Base-by-base conservation (phyloP, 2,888 invertebrate genomes). In the Eilema griseolum region DNA sequence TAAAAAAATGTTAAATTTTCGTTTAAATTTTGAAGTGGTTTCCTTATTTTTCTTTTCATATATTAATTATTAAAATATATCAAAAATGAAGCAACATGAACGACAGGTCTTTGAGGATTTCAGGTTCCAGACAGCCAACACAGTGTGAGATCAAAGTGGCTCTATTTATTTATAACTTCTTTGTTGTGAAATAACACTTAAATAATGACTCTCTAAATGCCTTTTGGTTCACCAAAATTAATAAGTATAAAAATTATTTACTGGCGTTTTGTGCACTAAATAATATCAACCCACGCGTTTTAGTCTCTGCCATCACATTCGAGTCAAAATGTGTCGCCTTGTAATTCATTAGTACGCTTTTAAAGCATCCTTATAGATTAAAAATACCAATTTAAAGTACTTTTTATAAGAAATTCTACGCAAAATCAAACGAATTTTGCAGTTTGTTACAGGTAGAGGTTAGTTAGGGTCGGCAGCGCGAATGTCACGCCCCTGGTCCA, bases 241-340 rank as follows among this genome's bases (percentile, higher is more conserved):
- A 23, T n/a, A n/a, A n/a, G n/a, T n/a, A 26, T 41, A n/a, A 31
- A 11, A 65, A 12, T 46, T 56, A 65, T 56, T 56, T 46, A 56
- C 11, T 28, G 56, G 31, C n/a, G 28, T 65, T 65, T 59, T 59
- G 28, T 16, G 1, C 24, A 59, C 14, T 59, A 59, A 59, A 59
- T 59, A 59, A 26, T 16, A 24, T 59, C 26, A 59, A 52, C 52
- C 52, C n/a, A 52, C 52, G n/a, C n/a, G n/a, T 10, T n/a, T 52
- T 52, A n/a, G 52, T 52, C n/a, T n/a, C 52, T n/a, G 52, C 52
- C 52, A n/a, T 52, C 52, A 52, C 52, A 2, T 10, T 52, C 52
- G n/a, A 52, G 52, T 52, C 52, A 52, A 52, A 52, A 52, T 52
- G 52, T 52, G 52, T n/a, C n/a, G n/a, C n/a, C 28, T 28, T 59